phyloP scores from a whole-genome alignment of 2,113 vertebrate genomes.

The Indicator indicator region DNA sequence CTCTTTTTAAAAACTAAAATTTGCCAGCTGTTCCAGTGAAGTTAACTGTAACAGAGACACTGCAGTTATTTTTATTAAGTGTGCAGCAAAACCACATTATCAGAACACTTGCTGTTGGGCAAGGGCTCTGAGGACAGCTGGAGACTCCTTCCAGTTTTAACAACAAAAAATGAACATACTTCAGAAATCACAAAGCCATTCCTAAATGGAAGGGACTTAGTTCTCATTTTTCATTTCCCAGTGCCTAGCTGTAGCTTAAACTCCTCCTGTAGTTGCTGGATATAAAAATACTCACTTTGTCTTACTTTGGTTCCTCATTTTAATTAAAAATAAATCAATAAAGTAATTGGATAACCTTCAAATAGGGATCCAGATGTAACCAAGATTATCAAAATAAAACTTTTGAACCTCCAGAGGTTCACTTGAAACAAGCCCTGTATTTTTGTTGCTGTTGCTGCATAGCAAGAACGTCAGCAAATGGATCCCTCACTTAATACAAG shows the following conservation, averaged over 20 bases:
- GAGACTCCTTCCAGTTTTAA: constrained; percentile 3
- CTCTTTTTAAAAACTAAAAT: neutral
- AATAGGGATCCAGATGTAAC: neutral
- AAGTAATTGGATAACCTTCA: neutral
- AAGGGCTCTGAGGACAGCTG: neutral
- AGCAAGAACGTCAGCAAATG: neutral
- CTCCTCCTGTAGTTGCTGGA: neutral
- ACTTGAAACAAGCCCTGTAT: neutral
- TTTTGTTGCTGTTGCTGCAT: neutral
- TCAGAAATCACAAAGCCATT: neutral
- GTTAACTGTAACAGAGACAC: neutral
- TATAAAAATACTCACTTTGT: neutral
- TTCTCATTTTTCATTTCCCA: neutral
- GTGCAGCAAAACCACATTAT: neutral
- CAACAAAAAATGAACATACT: constrained; percentile 9
- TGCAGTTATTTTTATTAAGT: neutral
- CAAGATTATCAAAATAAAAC: neutral
- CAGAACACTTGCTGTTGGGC: constrained; percentile 6
- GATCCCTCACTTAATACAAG: neutral
- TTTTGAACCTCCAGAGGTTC: neutral
- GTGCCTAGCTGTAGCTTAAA: neutral
- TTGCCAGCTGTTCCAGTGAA: constrained; percentile 27
- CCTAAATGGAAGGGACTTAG: neutral
- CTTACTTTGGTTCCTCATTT: neutral
- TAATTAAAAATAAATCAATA: neutral